Base-by-base conservation (phyloP, 2,113 vertebrate species). In the Anarrhichthys ocellatus region DNA sequence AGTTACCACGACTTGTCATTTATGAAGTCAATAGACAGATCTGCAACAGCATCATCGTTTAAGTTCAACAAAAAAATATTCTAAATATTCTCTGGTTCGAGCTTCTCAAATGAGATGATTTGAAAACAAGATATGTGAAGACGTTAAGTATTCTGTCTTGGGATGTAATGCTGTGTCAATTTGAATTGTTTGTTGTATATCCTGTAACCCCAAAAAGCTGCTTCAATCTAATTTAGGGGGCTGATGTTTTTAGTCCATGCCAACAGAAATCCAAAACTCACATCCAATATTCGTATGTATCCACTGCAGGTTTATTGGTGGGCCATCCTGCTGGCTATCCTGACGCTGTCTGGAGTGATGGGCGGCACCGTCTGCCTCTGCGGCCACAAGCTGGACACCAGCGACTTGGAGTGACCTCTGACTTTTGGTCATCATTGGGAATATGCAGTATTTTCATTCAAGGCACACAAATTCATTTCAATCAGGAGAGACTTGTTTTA, bases 301-400 rank as follows among this genome's bases (percentile, higher is more conserved):
- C 29, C 50, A 76, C 69, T 69, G 27, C 83, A 96, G 96, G 94
- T 88, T 46, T 61, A 93, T 29, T 96, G 95, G 95, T 96, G 96
- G 95, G 94, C 84, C 38, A 93, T 94, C n/a, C 93, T 97, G 58
- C 68, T 96, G 63, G 92, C 81, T 27, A 92, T 96, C 74, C 91
- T 96, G 71, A 78, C 79, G 0, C 38, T 96, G 29, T 95, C 94
- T 18, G 94, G 80, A 2, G 46, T 95, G 73, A 96, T 96, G 95
- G 94, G 93, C 20, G 89, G 92, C 76, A 95, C 88, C 0, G 74
- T 95, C 76, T 95, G 93, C 68, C 68, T 95, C 70, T 96, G 94
- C 24, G 87, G 94, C 69, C 90, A 88, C 40, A 92, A 88, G 0
- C 84, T 95, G 58, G 83, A 94, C 62, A 91, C 84, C 17, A 82